These are phyloP conservation scores for Panulirus ornatus DNA, from an alignment of 1,140 invertebrate genomes.

Conservation along the genomic window DNA sequence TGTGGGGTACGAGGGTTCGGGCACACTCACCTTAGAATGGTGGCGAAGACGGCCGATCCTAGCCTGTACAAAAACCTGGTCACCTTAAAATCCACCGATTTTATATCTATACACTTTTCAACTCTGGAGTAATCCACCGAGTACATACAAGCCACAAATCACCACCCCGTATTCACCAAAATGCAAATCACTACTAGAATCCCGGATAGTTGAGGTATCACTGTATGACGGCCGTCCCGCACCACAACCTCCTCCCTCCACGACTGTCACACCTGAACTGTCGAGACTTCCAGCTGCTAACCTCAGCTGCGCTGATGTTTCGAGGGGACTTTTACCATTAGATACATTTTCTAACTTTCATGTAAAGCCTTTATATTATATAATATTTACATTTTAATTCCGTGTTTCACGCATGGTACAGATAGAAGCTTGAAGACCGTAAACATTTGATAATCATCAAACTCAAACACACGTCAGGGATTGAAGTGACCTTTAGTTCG, in stretches of 20 bases:
- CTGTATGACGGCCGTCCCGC: not conserved
- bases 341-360: no score
- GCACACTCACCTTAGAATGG: constrained; percentile 11
- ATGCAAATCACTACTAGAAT: not conserved
- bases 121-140: not conserved
- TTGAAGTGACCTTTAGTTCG: no score
- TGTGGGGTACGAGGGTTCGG: not conserved
- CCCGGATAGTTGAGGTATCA: not conserved
- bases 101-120: not conserved
- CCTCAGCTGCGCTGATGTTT: not conserved
- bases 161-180: not conserved
- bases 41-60: not conserved
- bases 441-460: no score
- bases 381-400: no score
- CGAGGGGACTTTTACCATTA: not conserved
- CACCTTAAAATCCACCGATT: constrained; percentile 16
- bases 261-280: not conserved
- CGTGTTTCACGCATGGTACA: no score
- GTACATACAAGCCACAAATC: not conserved
- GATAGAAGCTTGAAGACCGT: no score
- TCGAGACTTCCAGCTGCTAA: not conserved
- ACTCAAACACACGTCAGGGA: no score
- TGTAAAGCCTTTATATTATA: no score
- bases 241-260: not conserved
- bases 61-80: constrained; percentile 10